Conservation (phyloP, 1,140 invertebrate genomes). For the Panonychus citri region DNA sequence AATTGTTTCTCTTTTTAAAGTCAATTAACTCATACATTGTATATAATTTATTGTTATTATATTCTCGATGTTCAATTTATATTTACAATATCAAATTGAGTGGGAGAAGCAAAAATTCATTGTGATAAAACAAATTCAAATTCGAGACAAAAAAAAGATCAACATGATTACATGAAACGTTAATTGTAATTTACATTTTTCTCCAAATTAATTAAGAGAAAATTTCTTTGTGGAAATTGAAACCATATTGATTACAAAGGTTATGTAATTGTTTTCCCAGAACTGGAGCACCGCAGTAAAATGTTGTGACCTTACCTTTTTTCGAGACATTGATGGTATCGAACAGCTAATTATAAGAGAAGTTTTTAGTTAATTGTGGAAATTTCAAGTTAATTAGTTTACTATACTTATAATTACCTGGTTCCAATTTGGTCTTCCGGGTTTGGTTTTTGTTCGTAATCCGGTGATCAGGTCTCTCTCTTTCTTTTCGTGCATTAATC, state of each 20-base stretch:
- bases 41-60: too few species aligned
- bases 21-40: too few species aligned
- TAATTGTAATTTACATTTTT: too few species aligned
- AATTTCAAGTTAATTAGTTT: not conserved
- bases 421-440: slow-evolving; percentile 83
- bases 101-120: too few species aligned
- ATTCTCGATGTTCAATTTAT: too few species aligned
- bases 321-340: slow-evolving; percentile 54
- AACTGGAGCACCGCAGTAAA: slow-evolving; percentile 78
- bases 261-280: slow-evolving; percentile 50
- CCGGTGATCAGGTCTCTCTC: slow-evolving; percentile 80
- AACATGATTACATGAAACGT: too few species aligned
- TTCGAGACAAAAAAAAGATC: too few species aligned
- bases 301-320: slow-evolving; percentile 78
- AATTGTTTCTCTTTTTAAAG: too few species aligned
- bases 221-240: slow-evolving; percentile 71
- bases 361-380: not conserved
- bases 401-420: slow-evolving; percentile 27
- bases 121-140: too few species aligned
- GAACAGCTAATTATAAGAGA: slow-evolving; percentile 34
- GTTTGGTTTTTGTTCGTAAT: slow-evolving; percentile 71
- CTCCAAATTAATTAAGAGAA: too few species aligned
- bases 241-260: slow-evolving; percentile 71
- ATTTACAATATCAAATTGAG: too few species aligned
- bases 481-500: slow-evolving; percentile 74